phyloP scores from a whole-genome alignment of 2,113 vertebrate species.

The Sigmodon hispidus region DNA sequence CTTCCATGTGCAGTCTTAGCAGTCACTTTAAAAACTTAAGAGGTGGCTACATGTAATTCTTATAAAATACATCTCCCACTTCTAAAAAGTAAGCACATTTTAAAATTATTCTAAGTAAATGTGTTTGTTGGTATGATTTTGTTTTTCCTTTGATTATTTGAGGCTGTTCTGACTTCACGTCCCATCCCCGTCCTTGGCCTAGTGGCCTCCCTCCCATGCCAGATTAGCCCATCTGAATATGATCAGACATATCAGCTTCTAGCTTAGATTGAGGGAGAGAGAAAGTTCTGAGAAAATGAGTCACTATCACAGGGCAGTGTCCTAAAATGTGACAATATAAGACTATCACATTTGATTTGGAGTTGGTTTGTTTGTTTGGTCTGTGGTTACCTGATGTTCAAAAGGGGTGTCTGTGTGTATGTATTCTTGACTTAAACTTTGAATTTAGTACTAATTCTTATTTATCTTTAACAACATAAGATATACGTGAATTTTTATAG shows the following conservation, averaged over 20 bases:
- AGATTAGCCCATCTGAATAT: not conserved
- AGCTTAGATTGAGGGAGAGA: slow-evolving; percentile 18
- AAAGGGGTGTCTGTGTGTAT: not conserved
- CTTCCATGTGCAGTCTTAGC: slow-evolving; percentile 18
- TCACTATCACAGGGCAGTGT: not conserved
- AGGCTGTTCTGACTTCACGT: not conserved
- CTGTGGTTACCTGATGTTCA: not conserved
- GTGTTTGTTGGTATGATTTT: not conserved
- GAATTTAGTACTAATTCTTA: slow-evolving; percentile 52
- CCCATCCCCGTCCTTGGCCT: too few relatives aligned
- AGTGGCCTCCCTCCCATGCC: too few relatives aligned
- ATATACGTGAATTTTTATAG: not conserved
- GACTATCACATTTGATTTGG: slow-evolving; percentile 17
- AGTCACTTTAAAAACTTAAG: slow-evolving; percentile 29
- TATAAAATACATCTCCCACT: not conserved
- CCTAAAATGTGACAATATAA: not conserved
- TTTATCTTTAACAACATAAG: slow-evolving; percentile 54
- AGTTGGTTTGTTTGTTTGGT: not conserved
- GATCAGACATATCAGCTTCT: not conserved
- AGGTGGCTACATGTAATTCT: not conserved
- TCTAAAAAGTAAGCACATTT: slow-evolving; percentile 12
- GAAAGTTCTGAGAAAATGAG: slow-evolving; percentile 1
- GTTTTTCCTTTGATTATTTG: slow-evolving; percentile 10
- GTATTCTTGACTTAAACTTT: slow-evolving; percentile 20
- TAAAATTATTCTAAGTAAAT: not conserved